Evolutionary conservation across 2,888 invertebrate species (phyloP).

Genomic region (Cheilosia vulpina): DNA sequence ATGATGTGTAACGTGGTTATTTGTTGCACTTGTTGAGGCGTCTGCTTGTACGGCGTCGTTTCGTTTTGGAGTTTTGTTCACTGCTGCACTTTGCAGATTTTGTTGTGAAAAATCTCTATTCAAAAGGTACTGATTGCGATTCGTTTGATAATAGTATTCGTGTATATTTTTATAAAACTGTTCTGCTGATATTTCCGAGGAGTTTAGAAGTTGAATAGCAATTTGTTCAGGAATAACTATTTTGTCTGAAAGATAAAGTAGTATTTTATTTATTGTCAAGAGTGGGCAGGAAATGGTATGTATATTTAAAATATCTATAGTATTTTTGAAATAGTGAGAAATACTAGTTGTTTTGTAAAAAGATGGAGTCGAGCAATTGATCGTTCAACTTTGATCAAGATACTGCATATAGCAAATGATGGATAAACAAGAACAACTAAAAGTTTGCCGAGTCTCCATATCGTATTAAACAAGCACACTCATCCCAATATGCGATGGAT

Average conservation of each 20-base stretch:
- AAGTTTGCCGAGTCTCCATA: too few relatives aligned
- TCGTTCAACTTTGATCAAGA: too few relatives aligned
- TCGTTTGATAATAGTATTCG: conserved; percentile 83
- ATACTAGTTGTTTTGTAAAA: too few relatives aligned
- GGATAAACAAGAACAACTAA: too few relatives aligned
- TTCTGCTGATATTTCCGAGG: conserved; percentile 82
- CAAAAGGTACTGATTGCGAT: conserved; percentile 83
- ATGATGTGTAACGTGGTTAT: conserved; percentile 25
- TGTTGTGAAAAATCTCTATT: conserved; percentile 42
- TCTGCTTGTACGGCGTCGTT: conserved; percentile 24
- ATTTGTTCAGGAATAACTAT: conserved; percentile 84
- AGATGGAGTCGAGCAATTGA: too few relatives aligned
- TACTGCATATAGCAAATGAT: too few relatives aligned
- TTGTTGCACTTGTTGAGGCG: conserved; percentile 34
- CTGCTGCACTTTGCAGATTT: conserved; percentile 28
- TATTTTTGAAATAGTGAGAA: too few relatives aligned
- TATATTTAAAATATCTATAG: too few relatives aligned
- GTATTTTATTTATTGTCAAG: background rate
- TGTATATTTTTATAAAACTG: conserved; percentile 83
- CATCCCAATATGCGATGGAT: too few relatives aligned
- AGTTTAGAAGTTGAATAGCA: conserved; percentile 82
- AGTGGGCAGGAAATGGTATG: background rate
- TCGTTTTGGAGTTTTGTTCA: conserved; percentile 30
- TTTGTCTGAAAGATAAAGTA: conserved; percentile 80
- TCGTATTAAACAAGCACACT: too few relatives aligned